These are phyloP conservation scores for Cacoxenus indagator DNA, from an alignment of 2,888 invertebrate genomes.

Conservation along the genomic window DNA sequence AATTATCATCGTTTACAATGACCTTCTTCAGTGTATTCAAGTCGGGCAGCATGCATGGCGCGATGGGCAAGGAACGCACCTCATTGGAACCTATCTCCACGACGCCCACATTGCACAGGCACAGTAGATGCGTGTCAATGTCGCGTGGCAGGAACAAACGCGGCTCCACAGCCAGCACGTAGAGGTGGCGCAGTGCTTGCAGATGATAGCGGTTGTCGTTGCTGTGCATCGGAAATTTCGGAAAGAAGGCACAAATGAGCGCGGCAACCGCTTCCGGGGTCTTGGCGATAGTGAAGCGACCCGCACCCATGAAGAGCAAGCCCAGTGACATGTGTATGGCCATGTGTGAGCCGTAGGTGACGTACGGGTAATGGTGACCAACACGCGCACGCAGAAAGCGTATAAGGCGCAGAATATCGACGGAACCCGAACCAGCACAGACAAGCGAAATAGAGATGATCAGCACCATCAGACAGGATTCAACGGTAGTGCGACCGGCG, in stretches of 20 bases:
- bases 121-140: conserved; percentile 82
- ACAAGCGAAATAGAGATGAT: conserved; percentile 80
- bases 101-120: conserved; percentile 83
- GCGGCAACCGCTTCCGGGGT: conserved; percentile 90
- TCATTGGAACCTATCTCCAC: conserved; percentile 72
- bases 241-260: conserved; percentile 93
- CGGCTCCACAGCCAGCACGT: conserved; percentile 94
- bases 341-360: conserved; percentile 93
- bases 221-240: conserved; percentile 96
- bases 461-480: conserved; percentile 88
- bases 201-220: conserved; percentile 97
- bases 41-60: conserved; percentile 90
- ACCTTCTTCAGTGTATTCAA: conserved; percentile 81
- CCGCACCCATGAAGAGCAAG: conserved; percentile 93
- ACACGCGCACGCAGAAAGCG: conserved; percentile 87
- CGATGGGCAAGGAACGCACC: conserved; percentile 74
- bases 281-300: conserved; percentile 87
- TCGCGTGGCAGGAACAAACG: conserved; percentile 90
- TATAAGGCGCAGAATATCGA: conserved; percentile 84
- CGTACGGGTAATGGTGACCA: conserved; percentile 78
- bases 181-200: conserved; percentile 96
- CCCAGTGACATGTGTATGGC: conserved; percentile 96
- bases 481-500: conserved; percentile 90
- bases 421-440: conserved; percentile 95
- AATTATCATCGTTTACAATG: conserved; percentile 84